Conservation (phyloP, 2,797 vertebrate species). For the Spizella passerina region DNA sequence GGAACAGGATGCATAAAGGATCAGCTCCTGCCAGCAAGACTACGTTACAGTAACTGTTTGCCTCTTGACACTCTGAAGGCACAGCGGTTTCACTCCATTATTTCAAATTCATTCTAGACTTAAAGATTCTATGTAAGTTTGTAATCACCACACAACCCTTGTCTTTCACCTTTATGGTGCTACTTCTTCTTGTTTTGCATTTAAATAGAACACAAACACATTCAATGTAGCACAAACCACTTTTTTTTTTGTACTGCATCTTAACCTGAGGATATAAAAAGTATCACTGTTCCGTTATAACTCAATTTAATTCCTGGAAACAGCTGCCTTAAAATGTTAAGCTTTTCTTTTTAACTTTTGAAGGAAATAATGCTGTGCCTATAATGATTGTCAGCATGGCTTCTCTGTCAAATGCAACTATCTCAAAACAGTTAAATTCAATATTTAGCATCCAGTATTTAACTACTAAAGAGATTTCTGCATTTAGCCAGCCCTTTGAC, state of each 20-base stretch:
- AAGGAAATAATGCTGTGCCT: not conserved
- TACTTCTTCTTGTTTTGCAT: not conserved
- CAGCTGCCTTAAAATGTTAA: not conserved
- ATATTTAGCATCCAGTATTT: not conserved
- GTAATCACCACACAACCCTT: not conserved
- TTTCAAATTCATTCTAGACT: not conserved
- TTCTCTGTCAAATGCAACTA: not conserved
- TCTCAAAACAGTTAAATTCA: not conserved
- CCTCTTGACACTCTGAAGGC: not conserved
- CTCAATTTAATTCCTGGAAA: not conserved
- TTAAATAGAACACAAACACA: not conserved
- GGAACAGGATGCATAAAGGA: not conserved
- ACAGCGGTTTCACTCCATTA: not conserved
- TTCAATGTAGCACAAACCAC: not conserved
- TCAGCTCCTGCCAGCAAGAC: not conserved
- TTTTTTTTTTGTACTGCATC: not conserved
- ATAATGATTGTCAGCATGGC: not conserved
- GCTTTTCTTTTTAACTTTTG: not conserved
- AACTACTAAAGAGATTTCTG: not conserved
- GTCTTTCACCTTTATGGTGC: not conserved
- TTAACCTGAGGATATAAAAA: not conserved
- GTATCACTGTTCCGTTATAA: not conserved
- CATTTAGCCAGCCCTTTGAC: not conserved
- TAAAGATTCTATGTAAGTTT: not conserved
- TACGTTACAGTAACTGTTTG: not conserved